Conservation (phyloP, 2,113 vertebrate genomes). For the Tenebrosternarchus preto region DNA sequence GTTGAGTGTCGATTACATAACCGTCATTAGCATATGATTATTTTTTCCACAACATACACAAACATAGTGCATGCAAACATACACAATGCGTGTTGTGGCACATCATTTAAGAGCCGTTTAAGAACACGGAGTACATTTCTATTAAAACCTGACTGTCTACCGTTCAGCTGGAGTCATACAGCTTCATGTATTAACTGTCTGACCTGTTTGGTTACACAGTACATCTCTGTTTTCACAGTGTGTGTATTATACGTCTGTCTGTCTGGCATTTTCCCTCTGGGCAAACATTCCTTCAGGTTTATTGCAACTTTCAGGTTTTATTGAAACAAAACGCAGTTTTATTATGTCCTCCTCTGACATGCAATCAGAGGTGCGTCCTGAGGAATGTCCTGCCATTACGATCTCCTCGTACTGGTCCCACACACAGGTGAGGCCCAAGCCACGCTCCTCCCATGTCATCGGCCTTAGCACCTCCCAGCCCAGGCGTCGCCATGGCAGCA, state of each 20-base stretch:
- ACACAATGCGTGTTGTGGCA: constrained; percentile 24
- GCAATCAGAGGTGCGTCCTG: neutral
- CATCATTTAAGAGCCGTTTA: neutral
- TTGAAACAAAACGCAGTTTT: no score
- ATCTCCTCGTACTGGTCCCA: neutral
- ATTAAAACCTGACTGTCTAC: constrained; percentile 25
- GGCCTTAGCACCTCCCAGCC: neutral
- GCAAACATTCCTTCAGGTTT: constrained; percentile 19
- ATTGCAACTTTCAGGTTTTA: constrained; percentile 14
- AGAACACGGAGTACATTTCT: neutral
- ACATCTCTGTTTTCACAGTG: neutral
- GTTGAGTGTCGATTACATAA: constrained; percentile 20
- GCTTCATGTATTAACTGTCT: neutral
- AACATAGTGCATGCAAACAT: neutral
- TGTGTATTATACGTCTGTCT: neutral
- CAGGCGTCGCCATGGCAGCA: constrained; percentile 19
- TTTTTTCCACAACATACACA: constrained; percentile 45
- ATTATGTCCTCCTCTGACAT: neutral
- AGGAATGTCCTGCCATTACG: constrained; percentile 17
- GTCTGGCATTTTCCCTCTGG: constrained; percentile 20
- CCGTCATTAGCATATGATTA: constrained; percentile 6
- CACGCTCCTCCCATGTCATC: neutral
- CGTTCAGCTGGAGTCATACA: neutral
- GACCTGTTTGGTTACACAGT: constrained; percentile 16
- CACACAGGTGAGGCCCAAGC: no score